A percentile compares a stretch with the other conserved stretches of the same genome.
phyloP scores from a whole-genome alignment of 1,140 invertebrate species.

The Drosophila serrata region DNA sequence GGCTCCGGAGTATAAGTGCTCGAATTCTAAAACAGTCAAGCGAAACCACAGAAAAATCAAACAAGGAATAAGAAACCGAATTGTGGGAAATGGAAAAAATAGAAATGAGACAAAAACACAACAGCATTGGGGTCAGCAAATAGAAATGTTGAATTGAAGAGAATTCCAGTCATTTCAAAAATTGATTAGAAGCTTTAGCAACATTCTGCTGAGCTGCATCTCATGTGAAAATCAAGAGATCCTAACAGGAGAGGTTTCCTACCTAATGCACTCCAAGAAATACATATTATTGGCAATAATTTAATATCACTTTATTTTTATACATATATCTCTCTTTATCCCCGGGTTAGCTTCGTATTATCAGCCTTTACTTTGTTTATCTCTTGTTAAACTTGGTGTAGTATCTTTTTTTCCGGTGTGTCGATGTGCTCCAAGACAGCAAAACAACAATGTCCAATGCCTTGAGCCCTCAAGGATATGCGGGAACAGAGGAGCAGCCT shows the following conservation, averaged over 20 bases:
- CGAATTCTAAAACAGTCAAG: constrained; percentile 63
- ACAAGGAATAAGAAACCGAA: constrained; percentile 34
- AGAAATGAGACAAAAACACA: constrained; percentile 23
- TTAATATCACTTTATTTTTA: background rate
- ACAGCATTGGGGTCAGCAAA: constrained; percentile 54
- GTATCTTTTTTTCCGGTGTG: background rate
- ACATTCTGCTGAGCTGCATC: constrained; percentile 52
- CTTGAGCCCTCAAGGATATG: constrained; percentile 46
- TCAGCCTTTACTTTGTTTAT: background rate
- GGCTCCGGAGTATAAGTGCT: constrained; percentile 59
- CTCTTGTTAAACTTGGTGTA: background rate
- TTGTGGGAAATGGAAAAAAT: constrained; percentile 1
- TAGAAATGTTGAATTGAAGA: constrained; percentile 65
- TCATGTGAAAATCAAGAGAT: constrained; percentile 21
- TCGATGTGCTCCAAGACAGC: constrained; percentile 30
- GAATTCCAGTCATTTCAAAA: constrained; percentile 69
- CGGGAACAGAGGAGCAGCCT: constrained; percentile 22
- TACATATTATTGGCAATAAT: background rate
- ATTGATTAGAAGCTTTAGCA: constrained; percentile 79
- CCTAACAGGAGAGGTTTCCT: background rate
- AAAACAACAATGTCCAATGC: constrained; percentile 24
- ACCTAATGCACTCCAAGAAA: constrained; percentile 10
- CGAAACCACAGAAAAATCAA: constrained; percentile 38
- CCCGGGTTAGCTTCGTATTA: too few relatives aligned
- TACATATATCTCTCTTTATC: background rate